A percentile compares a stretch with the other conserved stretches of the same genome.
phyloP scores from a whole-genome alignment of 1,140 invertebrate genomes.

The Euura lappo region DNA sequence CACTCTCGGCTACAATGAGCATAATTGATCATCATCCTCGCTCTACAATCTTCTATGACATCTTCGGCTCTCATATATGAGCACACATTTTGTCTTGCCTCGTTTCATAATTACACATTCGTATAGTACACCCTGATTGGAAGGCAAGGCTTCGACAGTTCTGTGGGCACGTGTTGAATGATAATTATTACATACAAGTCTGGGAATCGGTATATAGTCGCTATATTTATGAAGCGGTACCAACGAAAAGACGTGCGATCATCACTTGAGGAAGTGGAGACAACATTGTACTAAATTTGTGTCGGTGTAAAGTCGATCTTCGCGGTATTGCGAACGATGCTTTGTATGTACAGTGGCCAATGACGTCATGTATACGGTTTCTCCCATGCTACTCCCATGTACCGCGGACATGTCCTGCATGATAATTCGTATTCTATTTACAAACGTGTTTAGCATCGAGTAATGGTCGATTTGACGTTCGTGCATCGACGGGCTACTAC shows the following conservation, averaged over 20 bases:
- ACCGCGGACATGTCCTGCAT: not conserved
- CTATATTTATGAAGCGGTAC: not conserved
- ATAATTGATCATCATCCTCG: no score
- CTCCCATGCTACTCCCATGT: not conserved
- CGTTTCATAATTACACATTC: no score
- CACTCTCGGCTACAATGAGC: not conserved
- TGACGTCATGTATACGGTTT: not conserved
- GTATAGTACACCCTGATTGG: no score
- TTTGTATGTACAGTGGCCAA: not conserved
- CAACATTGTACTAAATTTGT: not conserved
- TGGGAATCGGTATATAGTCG: not conserved
- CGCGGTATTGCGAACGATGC: not conserved
- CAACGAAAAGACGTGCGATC: not conserved
- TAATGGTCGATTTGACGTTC: not conserved
- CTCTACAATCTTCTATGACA: no score
- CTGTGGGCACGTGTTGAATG: not conserved
- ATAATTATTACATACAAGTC: not conserved
- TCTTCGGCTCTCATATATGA: no score
- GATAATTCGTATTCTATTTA: not conserved
- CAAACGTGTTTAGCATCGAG: not conserved
- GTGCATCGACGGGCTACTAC: not conserved
- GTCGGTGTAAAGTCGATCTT: not conserved
- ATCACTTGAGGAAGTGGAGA: no score
- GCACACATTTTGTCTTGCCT: no score
- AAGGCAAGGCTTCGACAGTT: no score